phyloP scores from a whole-genome alignment of 2,797 vertebrate genomes.

The Ctenochaetus hawaiiensis region DNA sequence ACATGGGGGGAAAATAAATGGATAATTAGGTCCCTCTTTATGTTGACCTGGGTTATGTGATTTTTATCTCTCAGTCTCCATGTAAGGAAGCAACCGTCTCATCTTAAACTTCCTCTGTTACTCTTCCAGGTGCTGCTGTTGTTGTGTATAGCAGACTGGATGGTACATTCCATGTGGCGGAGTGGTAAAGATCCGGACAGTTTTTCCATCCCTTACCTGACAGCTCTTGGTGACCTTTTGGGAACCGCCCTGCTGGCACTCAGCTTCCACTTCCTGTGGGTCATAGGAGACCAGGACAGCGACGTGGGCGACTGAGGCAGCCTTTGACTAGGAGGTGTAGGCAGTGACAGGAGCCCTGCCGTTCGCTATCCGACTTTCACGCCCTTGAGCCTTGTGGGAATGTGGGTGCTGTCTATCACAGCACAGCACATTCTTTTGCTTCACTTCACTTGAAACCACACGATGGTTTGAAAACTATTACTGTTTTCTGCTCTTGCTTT shows the following conservation, averaged over 20 bases:
- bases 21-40: too few relatives aligned
- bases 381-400: constrained; percentile 40
- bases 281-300: constrained; percentile 96
- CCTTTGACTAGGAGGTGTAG: background rate
- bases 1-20: too few relatives aligned
- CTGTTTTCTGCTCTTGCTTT: constrained; percentile 13
- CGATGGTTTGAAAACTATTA: constrained; percentile 26
- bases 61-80: too few relatives aligned
- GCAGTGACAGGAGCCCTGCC: background rate
- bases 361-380: background rate
- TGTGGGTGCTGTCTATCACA: constrained; percentile 13
- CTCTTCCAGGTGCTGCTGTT: constrained; percentile 89
- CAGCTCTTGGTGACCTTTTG: constrained; percentile 94
- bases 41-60: too few relatives aligned
- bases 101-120: background rate
- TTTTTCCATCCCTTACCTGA: constrained; percentile 97
- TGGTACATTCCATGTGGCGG: constrained; percentile 97
- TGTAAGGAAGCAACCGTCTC: too few relatives aligned
- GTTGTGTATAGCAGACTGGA: constrained; percentile 95
- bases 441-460: constrained; percentile 39
- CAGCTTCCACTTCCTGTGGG: constrained; percentile 96
- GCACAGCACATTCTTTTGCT: constrained; percentile 46
- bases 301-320: constrained; percentile 92
- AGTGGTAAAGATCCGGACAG: constrained; percentile 98
- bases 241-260: constrained; percentile 94